A percentile compares a stretch with the other conserved stretches of the same genome.
phyloP scores from a whole-genome alignment of 2,113 vertebrate species.

The Scalopus aquaticus region DNA sequence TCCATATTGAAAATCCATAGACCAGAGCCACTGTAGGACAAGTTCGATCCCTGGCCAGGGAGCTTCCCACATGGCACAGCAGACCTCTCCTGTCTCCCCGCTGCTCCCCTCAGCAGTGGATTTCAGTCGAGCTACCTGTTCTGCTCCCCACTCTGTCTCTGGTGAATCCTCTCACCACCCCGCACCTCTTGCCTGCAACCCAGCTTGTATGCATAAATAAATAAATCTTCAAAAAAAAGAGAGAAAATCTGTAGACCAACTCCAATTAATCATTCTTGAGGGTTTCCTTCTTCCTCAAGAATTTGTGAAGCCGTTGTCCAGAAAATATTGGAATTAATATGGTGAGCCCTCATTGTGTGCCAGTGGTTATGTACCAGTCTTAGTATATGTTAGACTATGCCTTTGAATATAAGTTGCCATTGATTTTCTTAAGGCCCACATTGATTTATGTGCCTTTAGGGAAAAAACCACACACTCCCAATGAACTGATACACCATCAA shows the following conservation, averaged over 20 bases:
- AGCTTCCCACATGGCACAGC: too few species aligned
- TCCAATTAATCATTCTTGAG: background rate
- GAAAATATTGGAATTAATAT: slow-evolving; percentile 7
- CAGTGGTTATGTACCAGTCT: background rate
- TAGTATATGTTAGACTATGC: background rate
- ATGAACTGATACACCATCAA: background rate
- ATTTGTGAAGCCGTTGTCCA: background rate
- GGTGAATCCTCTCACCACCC: too few species aligned
- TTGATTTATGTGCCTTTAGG: background rate
- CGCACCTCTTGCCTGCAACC: too few species aligned
- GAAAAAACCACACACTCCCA: background rate
- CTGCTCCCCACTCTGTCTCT: too few species aligned
- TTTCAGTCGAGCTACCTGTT: too few species aligned
- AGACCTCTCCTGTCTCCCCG: too few species aligned
- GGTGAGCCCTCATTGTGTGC: background rate
- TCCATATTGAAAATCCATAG: background rate
- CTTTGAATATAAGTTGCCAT: slow-evolving; percentile 27
- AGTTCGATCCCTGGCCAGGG: too few species aligned
- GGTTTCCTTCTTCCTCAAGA: background rate
- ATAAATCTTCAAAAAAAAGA: too few species aligned
- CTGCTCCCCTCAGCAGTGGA: too few species aligned
- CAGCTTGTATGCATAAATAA: too few species aligned
- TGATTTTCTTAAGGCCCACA: slow-evolving; percentile 14
- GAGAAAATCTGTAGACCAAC: background rate
- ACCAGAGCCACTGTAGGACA: too few species aligned